phyloP scores from a whole-genome alignment of 2,888 invertebrate species.

The Ormyrus labotus region DNA sequence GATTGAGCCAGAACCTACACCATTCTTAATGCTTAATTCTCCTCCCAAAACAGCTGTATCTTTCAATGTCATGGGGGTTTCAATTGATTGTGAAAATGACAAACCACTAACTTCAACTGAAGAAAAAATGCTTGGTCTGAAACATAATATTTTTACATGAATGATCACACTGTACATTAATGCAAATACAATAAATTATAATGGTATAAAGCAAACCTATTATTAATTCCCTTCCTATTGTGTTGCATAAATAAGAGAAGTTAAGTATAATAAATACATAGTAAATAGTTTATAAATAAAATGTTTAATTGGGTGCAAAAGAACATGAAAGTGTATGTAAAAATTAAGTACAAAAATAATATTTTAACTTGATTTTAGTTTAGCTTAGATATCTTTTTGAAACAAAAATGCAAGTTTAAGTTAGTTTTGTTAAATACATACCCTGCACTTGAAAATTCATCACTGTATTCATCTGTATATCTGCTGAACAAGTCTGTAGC shows the following conservation, averaged over 20 bases:
- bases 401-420: background rate
- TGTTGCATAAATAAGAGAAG: conserved; percentile 27
- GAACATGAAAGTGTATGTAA: background rate
- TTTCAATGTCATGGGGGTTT: conserved; percentile 91
- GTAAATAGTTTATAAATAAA: background rate
- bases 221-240: conserved; percentile 30
- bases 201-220: conserved; percentile 42
- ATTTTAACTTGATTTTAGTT: background rate
- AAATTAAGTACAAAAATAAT: background rate
- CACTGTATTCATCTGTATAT: conserved; percentile 85
- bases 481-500: conserved; percentile 94
- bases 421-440: conserved; percentile 24
- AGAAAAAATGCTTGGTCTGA: conserved; percentile 80
- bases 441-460: conserved; percentile 63
- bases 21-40: conserved; percentile 90
- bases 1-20: conserved; percentile 88
- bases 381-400: background rate
- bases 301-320: background rate
- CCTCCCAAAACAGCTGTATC: conserved; percentile 92
- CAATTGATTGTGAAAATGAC: conserved; percentile 94
- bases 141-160: conserved; percentile 41
- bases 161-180: background rate
- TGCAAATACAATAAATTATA: background rate
- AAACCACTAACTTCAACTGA: conserved; percentile 94
- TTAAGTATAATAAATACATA: background rate